Base-by-base conservation (phyloP, 2,113 vertebrate genomes). In the Psettodes erumei region DNA sequence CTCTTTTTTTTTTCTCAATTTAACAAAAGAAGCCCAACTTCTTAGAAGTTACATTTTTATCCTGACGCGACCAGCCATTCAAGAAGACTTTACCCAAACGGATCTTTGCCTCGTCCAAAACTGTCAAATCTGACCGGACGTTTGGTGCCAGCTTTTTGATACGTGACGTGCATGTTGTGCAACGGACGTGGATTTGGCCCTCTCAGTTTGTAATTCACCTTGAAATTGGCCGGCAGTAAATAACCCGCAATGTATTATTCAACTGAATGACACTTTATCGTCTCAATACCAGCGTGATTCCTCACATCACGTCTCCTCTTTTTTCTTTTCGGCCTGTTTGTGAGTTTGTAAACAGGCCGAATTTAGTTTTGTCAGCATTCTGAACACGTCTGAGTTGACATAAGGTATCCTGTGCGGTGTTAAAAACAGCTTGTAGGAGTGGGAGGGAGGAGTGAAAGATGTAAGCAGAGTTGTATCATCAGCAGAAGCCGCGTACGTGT, bases 391-490 rank as follows among this genome's bases (percentile, higher is more conserved):
- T 74, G 23, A 18, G 74, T 89, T 79, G 81, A 90, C 89, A 90
- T 90, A 90, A 86, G 89, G 87, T 90, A 87, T 85, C 79, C 68
- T 64, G 72, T 28, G 84, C 66, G 1, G 87, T 82, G 87, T 88
- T 86, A 83, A 83, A 88, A 90, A 86, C 89, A 90, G 89, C 87
- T 89, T 88, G 83, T 79, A 65, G 74, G 85, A 89, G 87, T 86
- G 90, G 86, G 86, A 87, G 83, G 79, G 85, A 85, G 88, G 77
- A 82, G 81, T 86, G 87, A 88, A 78, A 78, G 86, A 89, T 91
- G 89, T 82, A 73, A 86, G 87, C 75, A 68, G 82, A 90, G 89
- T 82, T 89, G 87, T 88, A 82, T 86, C 75, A 89, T 88, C 87
- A 86, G 86, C 89, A 88, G 79, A 77, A 88, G 79, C 59, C 4